Evolutionary conservation across 2,797 vertebrate species (phyloP), one percentile per base, ranked within the genome.

Genomic region (Euphonia xanthogaster): DNA sequence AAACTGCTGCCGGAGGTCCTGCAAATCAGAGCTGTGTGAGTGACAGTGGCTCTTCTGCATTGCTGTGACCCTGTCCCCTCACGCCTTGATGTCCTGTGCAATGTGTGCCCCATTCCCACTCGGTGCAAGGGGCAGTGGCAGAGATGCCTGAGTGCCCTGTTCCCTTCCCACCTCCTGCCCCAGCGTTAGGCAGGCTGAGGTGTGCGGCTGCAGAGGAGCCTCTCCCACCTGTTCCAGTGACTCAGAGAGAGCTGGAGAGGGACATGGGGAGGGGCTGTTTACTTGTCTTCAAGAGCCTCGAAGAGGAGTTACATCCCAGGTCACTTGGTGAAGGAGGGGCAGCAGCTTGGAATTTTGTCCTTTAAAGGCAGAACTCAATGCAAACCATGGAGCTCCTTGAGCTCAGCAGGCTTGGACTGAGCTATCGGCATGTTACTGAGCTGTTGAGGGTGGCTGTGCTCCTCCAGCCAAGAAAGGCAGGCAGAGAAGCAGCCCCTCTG

Each of bases 371-470:
- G 62, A 40, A 62, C 42, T 42, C 24, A 2, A 30, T 18, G 25
- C 76, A 88, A 68, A 62, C 44, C 48, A 19, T 5, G 30, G 13
- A 55, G 53, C 5, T 74, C 24, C 71, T 91, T 1, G 4, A n/a
- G 35, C 0, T 0, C 42, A 53, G 70, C 1, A 6, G 40, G 39
- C 60, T 89, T 0, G 0, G n/a, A 24, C 48, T 12, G 51, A 73
- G 68, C 37, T 63, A 11, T 44, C 0, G 0, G 31, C 0, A 0
- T 2, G 4, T 31, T 62, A 47, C 24, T 1, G 5, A 66, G 53
- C 37, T 76, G 7, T 7, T 0, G 2, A 68, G 45, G 33, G 15
- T 62, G 31, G 35, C 74, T 72, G 25, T 6, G 2, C 50, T 79
- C 75, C 54, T 54, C 68, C 25, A 54, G 51, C 63, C 10, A 12